A percentile compares a stretch with the other conserved stretches of the same genome.
Conservation (phyloP, 2,888 invertebrate genomes). For the Meiosimyza platycephala region DNA sequence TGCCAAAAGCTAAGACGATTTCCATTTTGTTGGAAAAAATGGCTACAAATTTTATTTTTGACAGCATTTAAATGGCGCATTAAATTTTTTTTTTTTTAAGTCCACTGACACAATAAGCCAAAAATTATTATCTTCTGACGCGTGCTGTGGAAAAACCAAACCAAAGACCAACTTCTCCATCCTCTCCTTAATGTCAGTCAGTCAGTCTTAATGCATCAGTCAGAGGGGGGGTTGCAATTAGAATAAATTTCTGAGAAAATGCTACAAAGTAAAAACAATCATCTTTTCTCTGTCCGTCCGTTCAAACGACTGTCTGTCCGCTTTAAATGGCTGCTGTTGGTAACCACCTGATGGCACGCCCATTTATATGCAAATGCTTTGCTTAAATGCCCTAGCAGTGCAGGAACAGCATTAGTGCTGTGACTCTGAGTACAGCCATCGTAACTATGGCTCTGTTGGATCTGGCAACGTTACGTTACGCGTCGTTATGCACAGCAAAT, state of each 20-base stretch:
- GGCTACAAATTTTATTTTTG: not conserved
- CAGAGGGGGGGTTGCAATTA: conserved; percentile 12
- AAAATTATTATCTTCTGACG: conserved; percentile 8
- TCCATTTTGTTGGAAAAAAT: not conserved
- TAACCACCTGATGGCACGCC: conserved; percentile 58
- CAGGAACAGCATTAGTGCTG: not conserved
- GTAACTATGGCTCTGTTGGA: not conserved
- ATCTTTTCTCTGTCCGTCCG: conserved; percentile 21
- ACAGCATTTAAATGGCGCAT: conserved; percentile 5
- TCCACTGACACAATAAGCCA: not conserved
- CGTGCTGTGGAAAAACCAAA: too few relatives aligned
- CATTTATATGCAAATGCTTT: conserved; percentile 62
- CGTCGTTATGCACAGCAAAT: conserved; percentile 62
- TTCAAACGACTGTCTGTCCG: not conserved
- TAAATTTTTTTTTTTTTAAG: conserved; percentile 11
- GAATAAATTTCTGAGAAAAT: conserved; percentile 23
- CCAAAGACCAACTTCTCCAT: too few relatives aligned
- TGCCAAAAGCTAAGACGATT: conserved; percentile 4
- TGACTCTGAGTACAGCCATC: not conserved
- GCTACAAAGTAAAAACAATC: conserved; percentile 32
- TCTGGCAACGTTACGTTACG: conserved; percentile 50
- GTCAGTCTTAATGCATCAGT: not conserved
- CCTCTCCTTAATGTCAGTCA: not conserved
- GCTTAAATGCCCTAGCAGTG: not conserved
- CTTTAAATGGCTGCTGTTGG: conserved; percentile 8